A percentile compares a stretch with the other conserved stretches of the same genome.
These are phyloP conservation scores for Leucoraja ocellata DNA, from an alignment of 2,797 vertebrate genomes.

Conservation along the genomic window DNA sequence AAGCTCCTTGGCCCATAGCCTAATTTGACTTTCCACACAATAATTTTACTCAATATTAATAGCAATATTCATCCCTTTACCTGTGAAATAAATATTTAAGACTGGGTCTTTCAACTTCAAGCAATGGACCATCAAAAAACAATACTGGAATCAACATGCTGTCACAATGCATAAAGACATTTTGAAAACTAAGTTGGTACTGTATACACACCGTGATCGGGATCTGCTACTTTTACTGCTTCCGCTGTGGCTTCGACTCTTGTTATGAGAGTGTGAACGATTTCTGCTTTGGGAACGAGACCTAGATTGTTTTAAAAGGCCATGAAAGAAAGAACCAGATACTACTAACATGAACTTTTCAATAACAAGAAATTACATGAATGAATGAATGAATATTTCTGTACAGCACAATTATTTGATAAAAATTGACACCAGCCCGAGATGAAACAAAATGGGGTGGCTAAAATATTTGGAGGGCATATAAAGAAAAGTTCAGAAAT, in stretches of 20 bases:
- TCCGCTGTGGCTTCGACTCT: constrained; percentile 81
- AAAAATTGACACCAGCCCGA: neutral
- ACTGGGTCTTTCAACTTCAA: neutral
- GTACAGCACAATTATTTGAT: neutral
- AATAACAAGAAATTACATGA: neutral
- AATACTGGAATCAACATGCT: neutral
- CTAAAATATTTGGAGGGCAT: neutral
- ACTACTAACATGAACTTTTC: neutral
- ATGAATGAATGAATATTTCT: neutral
- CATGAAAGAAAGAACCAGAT: neutral
- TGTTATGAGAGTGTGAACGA: constrained; percentile 74
- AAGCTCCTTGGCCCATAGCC: too few relatives aligned
- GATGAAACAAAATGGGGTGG: neutral
- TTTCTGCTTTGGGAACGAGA: constrained; percentile 83
- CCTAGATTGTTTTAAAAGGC: constrained; percentile 51
- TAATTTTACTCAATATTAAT: neutral
- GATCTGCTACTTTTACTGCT: constrained; percentile 76
- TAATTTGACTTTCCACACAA: neutral
- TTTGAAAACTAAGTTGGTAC: neutral
- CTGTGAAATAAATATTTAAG: neutral
- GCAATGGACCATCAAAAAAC: neutral
- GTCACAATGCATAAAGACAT: neutral
- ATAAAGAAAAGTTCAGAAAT: neutral
- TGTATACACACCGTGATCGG: constrained; percentile 68
- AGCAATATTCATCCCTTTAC: neutral